Base-by-base conservation (phyloP, 2,113 vertebrate genomes). In the Poeciliopsis occidentalis region DNA sequence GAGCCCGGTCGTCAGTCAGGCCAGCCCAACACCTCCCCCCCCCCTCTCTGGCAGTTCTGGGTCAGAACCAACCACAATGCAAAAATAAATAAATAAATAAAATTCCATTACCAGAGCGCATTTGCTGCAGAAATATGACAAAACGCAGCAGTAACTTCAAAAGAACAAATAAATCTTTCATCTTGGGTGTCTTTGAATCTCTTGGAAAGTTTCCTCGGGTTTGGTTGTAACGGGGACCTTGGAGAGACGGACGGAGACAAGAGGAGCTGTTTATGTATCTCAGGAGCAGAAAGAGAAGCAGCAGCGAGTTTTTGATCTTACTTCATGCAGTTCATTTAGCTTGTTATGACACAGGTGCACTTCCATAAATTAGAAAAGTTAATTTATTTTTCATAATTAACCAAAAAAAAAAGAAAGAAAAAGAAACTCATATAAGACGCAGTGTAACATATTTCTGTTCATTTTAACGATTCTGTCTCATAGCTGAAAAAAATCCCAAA, bases 141-240 rank as follows among this genome's bases (percentile, higher is more conserved):
- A 81, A 83, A 76, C 75, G 76, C 41, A 64, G 82, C 78, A 54
- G 31, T 29, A 71, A 81, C 89, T 91, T 93, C 87, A 92, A 93
- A 94, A 90, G 89, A 86, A 84, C 69, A 88, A 88, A 89, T 72
- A 83, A 64, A 90, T 85, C 90, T 95, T 93, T 94, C 88, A 93
- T 94, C 88, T 88, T 76, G 82, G 72, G 76, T 66, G 67, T 83
- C 85, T 88, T 79, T 83, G 78, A 82, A 81, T 81, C 75, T 79
- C 76, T 86, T 79, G 19, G 51, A 91, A 90, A 84, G 85, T 91
- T 92, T 92, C 80, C 54, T n/a, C 1, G 70, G 85, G 63, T 84
- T 86, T 79, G 78, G 67, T 86, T 90, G 86, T 89, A 85, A 91
- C 80, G 71, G 69, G 62, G 80, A 85, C 71, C 12, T 60, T 37